These are phyloP conservation scores for Azemiops feae DNA, from an alignment of 2,113 vertebrate species.

Conservation along the genomic window DNA sequence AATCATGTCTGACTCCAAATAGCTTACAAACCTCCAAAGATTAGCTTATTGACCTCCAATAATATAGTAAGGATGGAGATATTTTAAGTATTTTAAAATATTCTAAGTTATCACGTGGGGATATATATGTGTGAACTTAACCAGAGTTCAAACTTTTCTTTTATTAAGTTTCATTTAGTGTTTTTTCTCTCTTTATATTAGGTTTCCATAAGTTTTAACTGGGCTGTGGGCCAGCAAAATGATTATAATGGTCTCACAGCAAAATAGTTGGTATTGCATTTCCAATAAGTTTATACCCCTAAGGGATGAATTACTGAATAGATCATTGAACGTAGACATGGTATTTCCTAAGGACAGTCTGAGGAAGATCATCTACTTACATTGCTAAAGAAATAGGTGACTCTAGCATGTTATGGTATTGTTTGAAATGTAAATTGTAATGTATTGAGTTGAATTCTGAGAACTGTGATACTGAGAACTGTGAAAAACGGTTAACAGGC, in stretches of 20 bases:
- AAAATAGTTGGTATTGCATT: neutral
- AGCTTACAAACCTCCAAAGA: neutral
- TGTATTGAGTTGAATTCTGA: no score
- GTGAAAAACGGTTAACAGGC: no score
- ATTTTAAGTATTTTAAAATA: neutral
- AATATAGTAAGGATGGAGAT: neutral
- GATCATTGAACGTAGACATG: neutral
- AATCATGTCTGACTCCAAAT: neutral
- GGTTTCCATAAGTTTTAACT: neutral
- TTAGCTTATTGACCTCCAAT: neutral
- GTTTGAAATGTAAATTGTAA: neutral
- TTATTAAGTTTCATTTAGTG: neutral
- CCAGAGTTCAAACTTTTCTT: neutral
- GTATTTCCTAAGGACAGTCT: neutral
- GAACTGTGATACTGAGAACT: no score
- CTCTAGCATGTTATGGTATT: neutral
- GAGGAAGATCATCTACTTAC: neutral
- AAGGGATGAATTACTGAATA: neutral
- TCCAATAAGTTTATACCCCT: neutral
- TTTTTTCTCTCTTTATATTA: neutral
- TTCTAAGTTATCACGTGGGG: neutral
- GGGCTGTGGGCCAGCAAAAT: neutral
- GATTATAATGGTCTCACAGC: neutral
- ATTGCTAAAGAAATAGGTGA: neutral
- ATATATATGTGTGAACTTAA: neutral